These are phyloP conservation scores for Asobara japonica DNA, from an alignment of 1,140 invertebrate genomes.

Conservation along the genomic window DNA sequence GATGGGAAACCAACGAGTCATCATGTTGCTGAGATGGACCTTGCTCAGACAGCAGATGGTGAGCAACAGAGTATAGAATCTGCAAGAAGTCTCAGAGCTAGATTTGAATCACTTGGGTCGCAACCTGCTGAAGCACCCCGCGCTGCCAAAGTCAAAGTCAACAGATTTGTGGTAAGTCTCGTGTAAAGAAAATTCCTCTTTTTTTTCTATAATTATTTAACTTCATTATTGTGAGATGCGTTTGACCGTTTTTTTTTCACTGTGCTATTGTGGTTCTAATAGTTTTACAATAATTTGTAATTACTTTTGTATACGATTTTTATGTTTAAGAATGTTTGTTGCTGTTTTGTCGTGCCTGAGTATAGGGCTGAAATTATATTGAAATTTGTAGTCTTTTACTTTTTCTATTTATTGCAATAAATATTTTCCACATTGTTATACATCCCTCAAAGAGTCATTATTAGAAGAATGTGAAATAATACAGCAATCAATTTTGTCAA, in stretches of 20 bases:
- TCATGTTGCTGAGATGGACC: constrained; percentile 62
- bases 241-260: constrained; percentile 34
- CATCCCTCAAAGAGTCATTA: no score
- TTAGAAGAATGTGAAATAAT: no score
- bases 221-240: constrained; percentile 22
- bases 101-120: constrained; percentile 83
- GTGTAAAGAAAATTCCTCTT: background rate
- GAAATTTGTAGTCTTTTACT: no score
- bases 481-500: no score
- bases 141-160: constrained; percentile 75
- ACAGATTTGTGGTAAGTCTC: constrained; percentile 85
- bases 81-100: constrained; percentile 80
- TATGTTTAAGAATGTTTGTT: background rate
- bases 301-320: background rate
- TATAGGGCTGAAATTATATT: background rate
- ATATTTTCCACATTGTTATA: no score
- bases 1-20: constrained; percentile 68
- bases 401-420: no score
- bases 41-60: constrained; percentile 60
- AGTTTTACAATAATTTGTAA: background rate
- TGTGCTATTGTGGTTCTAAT: background rate
- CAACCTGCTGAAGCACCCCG: constrained; percentile 67
- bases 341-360: background rate
- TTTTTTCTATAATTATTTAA: constrained; percentile 15
- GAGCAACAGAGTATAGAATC: constrained; percentile 78